These are phyloP conservation scores for Coranthus polyacanthus DNA, from an alignment of 2,797 vertebrate species.

Conservation along the genomic window DNA sequence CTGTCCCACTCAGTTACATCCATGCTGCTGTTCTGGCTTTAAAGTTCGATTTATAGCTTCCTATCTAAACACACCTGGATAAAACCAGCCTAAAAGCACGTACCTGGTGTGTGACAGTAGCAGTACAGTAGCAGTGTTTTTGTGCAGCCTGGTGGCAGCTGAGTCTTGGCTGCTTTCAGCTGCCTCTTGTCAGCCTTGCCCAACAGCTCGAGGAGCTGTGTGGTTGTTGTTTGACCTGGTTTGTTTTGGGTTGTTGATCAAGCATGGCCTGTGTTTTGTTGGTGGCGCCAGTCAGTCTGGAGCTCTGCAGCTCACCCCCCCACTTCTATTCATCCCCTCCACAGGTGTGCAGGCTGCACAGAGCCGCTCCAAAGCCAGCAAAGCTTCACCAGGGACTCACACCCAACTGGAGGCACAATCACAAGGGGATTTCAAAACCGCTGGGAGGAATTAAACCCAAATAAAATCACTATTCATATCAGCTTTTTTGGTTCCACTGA, in stretches of 20 bases:
- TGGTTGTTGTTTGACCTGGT: conserved; percentile 92
- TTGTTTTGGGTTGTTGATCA: conserved; percentile 99
- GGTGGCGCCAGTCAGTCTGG: conserved; percentile 97
- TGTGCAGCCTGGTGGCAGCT: no score
- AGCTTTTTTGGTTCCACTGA: conserved; percentile 48
- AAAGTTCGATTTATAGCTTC: conserved; percentile 37
- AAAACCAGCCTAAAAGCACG: conserved; percentile 16
- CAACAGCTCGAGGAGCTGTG: conserved; percentile 80
- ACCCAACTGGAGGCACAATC: conserved; percentile 87
- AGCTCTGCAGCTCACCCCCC: conserved; percentile 92
- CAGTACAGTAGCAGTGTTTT: conserved; percentile 25
- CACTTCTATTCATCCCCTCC: conserved; percentile 96
- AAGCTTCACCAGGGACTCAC: conserved; percentile 89
- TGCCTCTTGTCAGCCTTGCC: conserved; percentile 76
- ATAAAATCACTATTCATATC: conserved; percentile 77
- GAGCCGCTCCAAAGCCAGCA: conserved; percentile 91
- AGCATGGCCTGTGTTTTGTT: conserved; percentile 95
- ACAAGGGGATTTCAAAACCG: conserved; percentile 83
- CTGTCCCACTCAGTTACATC: conserved; percentile 25
- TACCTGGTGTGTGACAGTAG: conserved; percentile 3
- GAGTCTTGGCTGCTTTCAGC: conserved; percentile 65
- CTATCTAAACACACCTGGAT: conserved; percentile 52
- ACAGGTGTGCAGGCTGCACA: conserved; percentile 93
- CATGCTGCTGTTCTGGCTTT: conserved; percentile 16
- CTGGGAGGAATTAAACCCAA: conserved; percentile 79